Conservation (phyloP, 2,113 vertebrate species). For the Aepyceros melampus region DNA sequence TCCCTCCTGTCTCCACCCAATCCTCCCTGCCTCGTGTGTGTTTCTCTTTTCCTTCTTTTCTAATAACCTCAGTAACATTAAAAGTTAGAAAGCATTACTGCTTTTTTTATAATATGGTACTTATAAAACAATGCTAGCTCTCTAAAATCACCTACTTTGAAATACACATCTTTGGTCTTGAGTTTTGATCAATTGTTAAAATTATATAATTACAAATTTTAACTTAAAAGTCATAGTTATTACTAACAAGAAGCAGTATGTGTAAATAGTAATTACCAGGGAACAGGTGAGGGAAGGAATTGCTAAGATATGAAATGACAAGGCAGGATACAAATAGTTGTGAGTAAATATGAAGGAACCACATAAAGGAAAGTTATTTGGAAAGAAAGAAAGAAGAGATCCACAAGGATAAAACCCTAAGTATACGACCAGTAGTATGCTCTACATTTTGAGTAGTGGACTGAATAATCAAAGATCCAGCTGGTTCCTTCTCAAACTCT, state of each 20-base stretch:
- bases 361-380: background rate
- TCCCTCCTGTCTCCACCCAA: background rate
- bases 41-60: no score
- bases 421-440: background rate
- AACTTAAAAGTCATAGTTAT: background rate
- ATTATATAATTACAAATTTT: background rate
- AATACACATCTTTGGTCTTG: background rate
- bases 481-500: background rate
- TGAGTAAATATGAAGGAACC: background rate
- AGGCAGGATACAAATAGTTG: background rate
- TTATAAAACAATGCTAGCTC: background rate
- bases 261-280: background rate
- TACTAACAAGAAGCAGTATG: background rate
- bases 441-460: background rate
- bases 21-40: background rate
- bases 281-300: background rate
- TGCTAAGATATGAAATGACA: background rate
- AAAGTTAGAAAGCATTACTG: background rate
- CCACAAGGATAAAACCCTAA: background rate
- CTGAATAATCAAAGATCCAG: background rate
- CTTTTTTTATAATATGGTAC: background rate
- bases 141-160: background rate
- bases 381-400: background rate
- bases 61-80: background rate
- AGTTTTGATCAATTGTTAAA: background rate